A percentile compares a stretch with the other conserved stretches of the same genome.
Conservation (phyloP, 2,797 vertebrate genomes). For the Threskiornis aethiopicus region DNA sequence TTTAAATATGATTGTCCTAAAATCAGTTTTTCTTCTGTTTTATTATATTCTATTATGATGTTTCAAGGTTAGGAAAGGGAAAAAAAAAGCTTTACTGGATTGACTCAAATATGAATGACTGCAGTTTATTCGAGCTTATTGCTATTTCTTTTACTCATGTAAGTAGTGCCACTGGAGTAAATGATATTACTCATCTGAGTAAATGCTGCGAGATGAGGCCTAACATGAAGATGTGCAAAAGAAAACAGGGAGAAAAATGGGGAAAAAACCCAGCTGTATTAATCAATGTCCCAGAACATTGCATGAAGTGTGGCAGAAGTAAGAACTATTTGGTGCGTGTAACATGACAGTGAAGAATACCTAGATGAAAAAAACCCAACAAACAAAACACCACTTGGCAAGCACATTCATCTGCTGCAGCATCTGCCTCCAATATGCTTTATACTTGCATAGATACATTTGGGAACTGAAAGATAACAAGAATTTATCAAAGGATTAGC, state of each 20-base stretch:
- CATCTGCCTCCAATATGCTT: slow-evolving; percentile 60
- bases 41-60: not conserved
- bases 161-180: not conserved
- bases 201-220: not conserved
- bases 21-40: not conserved
- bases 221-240: not conserved
- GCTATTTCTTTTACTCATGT: not conserved
- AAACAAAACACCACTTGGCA: slow-evolving; percentile 28
- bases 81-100: not conserved
- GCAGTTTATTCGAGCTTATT: not conserved
- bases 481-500: slow-evolving; percentile 58
- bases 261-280: not conserved
- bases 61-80: not conserved
- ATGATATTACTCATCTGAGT: not conserved
- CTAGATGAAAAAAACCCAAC: not conserved
- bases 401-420: slow-evolving; percentile 40
- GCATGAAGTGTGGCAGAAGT: not conserved
- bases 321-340: not conserved
- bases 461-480: slow-evolving; percentile 51
- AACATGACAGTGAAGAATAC: not conserved
- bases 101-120: not conserved
- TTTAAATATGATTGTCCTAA: not conserved
- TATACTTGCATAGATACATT: not conserved
- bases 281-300: not conserved
- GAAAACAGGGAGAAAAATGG: not conserved